A percentile compares a stretch with the other conserved stretches of the same genome.
Conservation (phyloP, 2,888 invertebrate species). For the Tenthredo amoena region DNA sequence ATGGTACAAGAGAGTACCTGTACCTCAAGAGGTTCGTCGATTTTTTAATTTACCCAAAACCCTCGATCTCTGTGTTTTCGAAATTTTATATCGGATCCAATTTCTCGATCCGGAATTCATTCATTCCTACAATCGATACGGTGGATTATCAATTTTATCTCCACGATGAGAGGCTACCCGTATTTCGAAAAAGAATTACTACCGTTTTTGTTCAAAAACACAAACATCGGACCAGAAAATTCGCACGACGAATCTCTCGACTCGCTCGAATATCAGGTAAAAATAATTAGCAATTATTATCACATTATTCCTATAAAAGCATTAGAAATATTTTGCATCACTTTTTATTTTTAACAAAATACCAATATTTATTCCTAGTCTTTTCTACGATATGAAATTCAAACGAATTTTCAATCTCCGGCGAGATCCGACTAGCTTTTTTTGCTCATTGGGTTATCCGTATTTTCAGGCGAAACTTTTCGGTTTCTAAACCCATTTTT, state of each 20-base stretch:
- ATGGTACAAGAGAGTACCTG: background rate
- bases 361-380: background rate
- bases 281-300: background rate
- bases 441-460: background rate
- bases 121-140: background rate
- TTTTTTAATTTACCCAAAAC: background rate
- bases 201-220: slow-evolving; percentile 54
- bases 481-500: slow-evolving; percentile 7
- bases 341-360: background rate
- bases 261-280: slow-evolving; percentile 64
- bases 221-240: slow-evolving; percentile 38
- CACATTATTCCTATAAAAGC: background rate
- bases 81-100: background rate
- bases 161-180: slow-evolving; percentile 61
- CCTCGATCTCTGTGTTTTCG: background rate
- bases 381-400: background rate
- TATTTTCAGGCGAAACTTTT: background rate
- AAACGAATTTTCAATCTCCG: background rate
- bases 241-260: slow-evolving; percentile 56
- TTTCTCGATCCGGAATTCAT: background rate
- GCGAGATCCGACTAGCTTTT: background rate
- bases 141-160: background rate
- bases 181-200: slow-evolving; percentile 61
- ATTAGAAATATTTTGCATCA: background rate
- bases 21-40: background rate